Evolutionary conservation across 2,888 invertebrate species (phyloP), one percentile per base, ranked within the genome.

Genomic region (Ditylenchus weischeri): DNA sequence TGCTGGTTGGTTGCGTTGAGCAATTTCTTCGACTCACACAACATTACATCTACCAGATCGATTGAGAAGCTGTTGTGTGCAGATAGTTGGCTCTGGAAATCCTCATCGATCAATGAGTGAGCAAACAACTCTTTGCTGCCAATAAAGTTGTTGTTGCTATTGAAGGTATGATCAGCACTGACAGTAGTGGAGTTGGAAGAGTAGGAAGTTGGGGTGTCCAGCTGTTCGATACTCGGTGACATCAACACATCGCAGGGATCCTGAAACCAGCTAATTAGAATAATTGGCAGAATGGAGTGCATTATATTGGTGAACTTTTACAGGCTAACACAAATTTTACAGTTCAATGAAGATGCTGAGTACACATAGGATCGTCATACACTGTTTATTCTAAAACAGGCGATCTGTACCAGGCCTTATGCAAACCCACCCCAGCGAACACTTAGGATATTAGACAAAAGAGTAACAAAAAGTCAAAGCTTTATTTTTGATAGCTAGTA

Each of bases 31-130:
- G 54, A 54, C 29, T 54, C 54, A 21, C 54, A 6, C 3, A 54
- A 13, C 21, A 54, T 54, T 7, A 29, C n/a, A 11, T 21, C 54
- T 13, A 54, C 29, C 11, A 54, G 29, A 54, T 29, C 29, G 7
- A 54, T 54, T 10, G 43, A 43, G 43, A 43, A 43, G 43, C 43
- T 43, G 8, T 43, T 3, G 3, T 15, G 43, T 10, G 15, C 43
- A 43, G 43, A 43, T 2, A 65, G 35, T 51, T 66, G 66, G 23
- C 50, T n/a, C 18, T 66, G 66, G 48, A 65, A 66, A 35, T 66
- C 66, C 19, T 66, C 66, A 38, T 66, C 66, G 58, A 66, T 66
- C 35, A 66, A 38, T 21, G 66, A 51, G 13, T 59, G 29, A 2
- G 59, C 23, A 21, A 38, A 59, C 23, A 38, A 13, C 43, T 43